A percentile compares a stretch with the other conserved stretches of the same genome.
These are phyloP conservation scores for Camponotus floridanus DNA, from an alignment of 1,140 invertebrate species.

Conservation along the genomic window DNA sequence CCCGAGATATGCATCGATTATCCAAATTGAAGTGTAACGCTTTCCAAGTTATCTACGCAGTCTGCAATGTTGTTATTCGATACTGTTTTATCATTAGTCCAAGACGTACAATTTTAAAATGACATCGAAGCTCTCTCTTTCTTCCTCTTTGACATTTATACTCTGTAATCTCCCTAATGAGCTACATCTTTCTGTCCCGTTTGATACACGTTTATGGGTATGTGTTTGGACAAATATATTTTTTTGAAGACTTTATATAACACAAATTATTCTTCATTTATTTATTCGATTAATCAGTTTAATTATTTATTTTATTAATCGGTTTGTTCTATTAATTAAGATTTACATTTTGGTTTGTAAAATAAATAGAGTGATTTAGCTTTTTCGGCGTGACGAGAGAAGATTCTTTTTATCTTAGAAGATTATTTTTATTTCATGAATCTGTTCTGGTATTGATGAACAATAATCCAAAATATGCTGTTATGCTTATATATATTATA, in stretches of 20 bases:
- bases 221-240: not conserved
- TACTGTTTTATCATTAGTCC: constrained; percentile 54
- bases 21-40: constrained; percentile 63
- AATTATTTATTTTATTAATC: too few relatives aligned
- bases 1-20: constrained; percentile 54
- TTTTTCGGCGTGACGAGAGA: not conserved
- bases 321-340: not conserved
- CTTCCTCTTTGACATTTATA: not conserved
- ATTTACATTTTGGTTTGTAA: too few relatives aligned
- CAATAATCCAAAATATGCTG: not conserved
- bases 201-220: not conserved
- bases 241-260: not conserved
- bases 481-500: too few relatives aligned
- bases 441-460: constrained; percentile 13
- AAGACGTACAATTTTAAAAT: constrained; percentile 41
- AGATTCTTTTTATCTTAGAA: not conserved
- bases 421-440: constrained; percentile 17
- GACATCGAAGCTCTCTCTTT: constrained; percentile 21
- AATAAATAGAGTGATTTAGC: too few relatives aligned
- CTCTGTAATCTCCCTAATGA: constrained; percentile 1
- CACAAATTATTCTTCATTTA: not conserved
- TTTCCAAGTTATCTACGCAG: constrained; percentile 52
- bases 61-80: constrained; percentile 57
- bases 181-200: not conserved
- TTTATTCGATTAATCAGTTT: too few relatives aligned